A percentile compares a stretch with the other conserved stretches of the same genome.
Conservation (phyloP, 2,888 invertebrate species). For the Lepidonotus clava region DNA sequence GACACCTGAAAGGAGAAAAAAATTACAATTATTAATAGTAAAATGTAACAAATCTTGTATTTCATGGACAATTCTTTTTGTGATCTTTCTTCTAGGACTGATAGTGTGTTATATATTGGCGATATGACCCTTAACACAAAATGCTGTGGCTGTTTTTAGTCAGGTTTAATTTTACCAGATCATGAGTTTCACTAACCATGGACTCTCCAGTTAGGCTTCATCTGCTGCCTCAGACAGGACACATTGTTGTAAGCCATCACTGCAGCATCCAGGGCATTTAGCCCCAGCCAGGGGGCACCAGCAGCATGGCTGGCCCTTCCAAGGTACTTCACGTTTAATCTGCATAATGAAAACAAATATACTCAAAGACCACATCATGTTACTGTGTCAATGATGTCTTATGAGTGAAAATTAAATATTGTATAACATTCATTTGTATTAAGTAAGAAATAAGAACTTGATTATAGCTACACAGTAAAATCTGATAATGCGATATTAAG, state of each 20-base stretch:
- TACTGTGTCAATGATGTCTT: no score
- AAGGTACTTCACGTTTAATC: slow-evolving; percentile 58
- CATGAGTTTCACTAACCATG: slow-evolving; percentile 74
- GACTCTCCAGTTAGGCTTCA: slow-evolving; percentile 77
- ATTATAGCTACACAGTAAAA: no score
- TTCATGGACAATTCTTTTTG: slow-evolving; percentile 65
- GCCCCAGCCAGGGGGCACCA: slow-evolving; percentile 74
- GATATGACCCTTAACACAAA: no score
- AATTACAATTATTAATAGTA: not conserved
- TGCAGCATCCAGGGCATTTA: slow-evolving; percentile 80
- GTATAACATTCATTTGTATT: no score
- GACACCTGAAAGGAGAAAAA: slow-evolving; percentile 68
- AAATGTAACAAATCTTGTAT: not conserved
- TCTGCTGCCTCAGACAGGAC: slow-evolving; percentile 78
- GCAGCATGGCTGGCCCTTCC: slow-evolving; percentile 65
- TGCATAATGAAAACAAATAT: no score
- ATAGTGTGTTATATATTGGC: slow-evolving; percentile 77
- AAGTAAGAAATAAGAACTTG: no score
- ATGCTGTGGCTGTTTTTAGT: slow-evolving; percentile 60
- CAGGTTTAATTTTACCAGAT: slow-evolving; percentile 55
- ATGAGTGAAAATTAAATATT: no score
- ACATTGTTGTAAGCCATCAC: slow-evolving; percentile 78
- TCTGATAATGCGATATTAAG: no score
- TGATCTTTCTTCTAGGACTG: slow-evolving; percentile 79
- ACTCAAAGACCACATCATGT: no score